Percentiles rank a stretch among this genome's conserved stretches.
phyloP scores from a whole-genome alignment of 2,797 vertebrate genomes.

The Lutjanus campechanus region DNA sequence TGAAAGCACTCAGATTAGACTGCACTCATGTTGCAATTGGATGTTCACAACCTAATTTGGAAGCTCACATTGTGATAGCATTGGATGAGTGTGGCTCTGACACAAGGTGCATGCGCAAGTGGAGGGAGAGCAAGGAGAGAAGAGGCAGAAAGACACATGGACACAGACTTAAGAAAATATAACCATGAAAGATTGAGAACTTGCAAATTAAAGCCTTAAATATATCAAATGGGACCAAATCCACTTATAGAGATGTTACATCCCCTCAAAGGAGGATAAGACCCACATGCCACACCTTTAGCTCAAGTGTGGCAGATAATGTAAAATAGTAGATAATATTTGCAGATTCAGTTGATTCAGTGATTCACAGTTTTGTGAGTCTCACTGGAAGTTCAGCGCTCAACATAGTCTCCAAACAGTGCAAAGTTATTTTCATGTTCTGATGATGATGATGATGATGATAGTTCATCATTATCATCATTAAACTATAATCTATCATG shows the following conservation, averaged over 20 bases:
- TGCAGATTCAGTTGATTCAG: neutral
- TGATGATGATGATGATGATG: too few species aligned
- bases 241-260: neutral
- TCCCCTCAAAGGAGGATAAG: neutral
- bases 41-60: slow-evolving; percentile 52
- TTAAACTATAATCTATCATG: neutral
- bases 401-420: neutral
- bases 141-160: neutral
- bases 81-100: slow-evolving; percentile 13
- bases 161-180: slow-evolving; percentile 14
- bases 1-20: slow-evolving; percentile 62
- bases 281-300: neutral
- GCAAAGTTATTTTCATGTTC: neutral
- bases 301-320: neutral
- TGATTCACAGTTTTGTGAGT: neutral
- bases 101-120: slow-evolving; percentile 22
- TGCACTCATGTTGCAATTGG: slow-evolving; percentile 24
- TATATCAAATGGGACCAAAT: neutral
- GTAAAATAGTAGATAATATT: neutral
- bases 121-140: neutral
- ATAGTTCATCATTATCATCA: too few species aligned
- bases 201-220: neutral
- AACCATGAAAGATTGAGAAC: neutral
- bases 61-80: slow-evolving; percentile 42
- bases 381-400: neutral